Conservation (phyloP, 2,113 vertebrate species). For the Spermophilus dauricus region DNA sequence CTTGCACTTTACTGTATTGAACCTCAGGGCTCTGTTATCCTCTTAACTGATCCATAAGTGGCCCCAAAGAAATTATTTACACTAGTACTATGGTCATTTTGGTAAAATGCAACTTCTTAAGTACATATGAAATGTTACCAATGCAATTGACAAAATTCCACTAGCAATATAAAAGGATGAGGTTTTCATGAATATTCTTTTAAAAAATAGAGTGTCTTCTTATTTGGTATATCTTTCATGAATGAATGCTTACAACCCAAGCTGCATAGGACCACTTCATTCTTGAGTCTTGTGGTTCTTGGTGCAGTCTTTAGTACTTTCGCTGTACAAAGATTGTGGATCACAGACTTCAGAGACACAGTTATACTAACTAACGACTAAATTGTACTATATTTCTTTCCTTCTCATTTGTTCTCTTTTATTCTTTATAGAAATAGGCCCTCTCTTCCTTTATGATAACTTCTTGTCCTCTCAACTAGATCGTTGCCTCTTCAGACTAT, state of each 20-base stretch:
- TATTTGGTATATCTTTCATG: neutral
- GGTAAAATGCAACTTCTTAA: conserved; percentile 25
- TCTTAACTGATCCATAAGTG: neutral
- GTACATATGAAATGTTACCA: neutral
- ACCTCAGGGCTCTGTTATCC: neutral
- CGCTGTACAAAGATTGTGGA: neutral
- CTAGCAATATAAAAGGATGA: neutral
- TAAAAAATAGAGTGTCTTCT: neutral
- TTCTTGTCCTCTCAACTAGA: neutral
- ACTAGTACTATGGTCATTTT: neutral
- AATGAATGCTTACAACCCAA: neutral
- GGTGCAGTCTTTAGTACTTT: neutral
- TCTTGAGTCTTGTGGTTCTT: neutral
- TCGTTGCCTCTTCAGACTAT: neutral
- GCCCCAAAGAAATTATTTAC: conserved; percentile 3
- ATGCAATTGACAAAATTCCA: neutral
- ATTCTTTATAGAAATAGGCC: neutral
- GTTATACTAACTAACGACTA: neutral
- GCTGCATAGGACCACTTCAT: neutral
- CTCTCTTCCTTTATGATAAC: neutral
- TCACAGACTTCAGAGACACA: neutral
- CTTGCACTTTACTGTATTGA: neutral
- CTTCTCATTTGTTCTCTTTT: neutral
- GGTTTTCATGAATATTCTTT: neutral
- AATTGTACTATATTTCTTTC: neutral